A percentile compares a stretch with the other conserved stretches of the same genome.
Evolutionary conservation across 2,888 invertebrate genomes (phyloP).

Genomic region (Tipula unca): DNA sequence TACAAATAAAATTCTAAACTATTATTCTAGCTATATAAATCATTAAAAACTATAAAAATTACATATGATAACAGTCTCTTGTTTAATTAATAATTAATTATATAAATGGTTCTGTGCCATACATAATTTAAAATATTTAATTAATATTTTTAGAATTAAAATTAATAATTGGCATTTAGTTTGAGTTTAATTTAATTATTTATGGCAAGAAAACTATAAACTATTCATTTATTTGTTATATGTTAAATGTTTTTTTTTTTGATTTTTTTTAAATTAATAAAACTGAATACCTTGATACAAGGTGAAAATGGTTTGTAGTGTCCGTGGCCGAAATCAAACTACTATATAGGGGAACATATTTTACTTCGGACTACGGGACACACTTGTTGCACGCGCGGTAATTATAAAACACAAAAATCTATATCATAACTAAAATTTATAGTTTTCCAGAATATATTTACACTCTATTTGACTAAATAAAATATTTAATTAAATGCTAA

Average conservation of each 20-base stretch:
- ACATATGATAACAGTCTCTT: conserved; percentile 8
- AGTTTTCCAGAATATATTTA: neutral
- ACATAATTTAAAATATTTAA: neutral
- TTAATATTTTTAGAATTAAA: neutral
- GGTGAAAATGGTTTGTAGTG: conserved; percentile 8
- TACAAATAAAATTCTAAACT: neutral
- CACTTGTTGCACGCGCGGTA: neutral
- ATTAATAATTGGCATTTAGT: conserved; percentile 8
- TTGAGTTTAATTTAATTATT: conserved; percentile 14
- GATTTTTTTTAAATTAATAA: neutral
- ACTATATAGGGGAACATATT: neutral
- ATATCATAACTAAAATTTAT: neutral
- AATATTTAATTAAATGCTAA: neutral
- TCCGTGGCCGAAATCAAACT: neutral
- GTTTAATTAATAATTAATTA: conserved; percentile 2
- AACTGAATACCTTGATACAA: conserved; percentile 14
- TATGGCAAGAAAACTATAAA: neutral
- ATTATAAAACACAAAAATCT: neutral
- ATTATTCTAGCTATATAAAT: neutral
- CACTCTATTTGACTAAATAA: neutral
- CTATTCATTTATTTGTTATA: neutral
- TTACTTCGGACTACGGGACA: neutral
- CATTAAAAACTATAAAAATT: neutral
- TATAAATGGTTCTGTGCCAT: conserved; percentile 14
- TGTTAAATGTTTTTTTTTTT: neutral